Evolutionary conservation across 2,113 vertebrate genomes (phyloP).

Genomic region (Taurulus bubalis): DNA sequence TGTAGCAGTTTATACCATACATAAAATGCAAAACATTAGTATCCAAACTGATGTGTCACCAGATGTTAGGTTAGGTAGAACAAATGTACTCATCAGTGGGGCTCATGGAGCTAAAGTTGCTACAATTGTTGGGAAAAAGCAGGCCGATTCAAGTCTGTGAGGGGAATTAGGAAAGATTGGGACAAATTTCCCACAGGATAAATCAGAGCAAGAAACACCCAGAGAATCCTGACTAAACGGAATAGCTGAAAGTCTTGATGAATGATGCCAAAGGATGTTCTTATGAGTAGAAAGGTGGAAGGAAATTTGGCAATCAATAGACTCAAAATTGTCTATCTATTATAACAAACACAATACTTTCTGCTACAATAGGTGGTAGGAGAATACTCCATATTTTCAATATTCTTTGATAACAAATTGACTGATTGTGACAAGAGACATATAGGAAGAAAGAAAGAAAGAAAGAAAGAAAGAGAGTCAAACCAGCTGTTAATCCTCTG

Average conservation of each 20-base stretch:
- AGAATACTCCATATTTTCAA: not conserved
- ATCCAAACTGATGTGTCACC: not conserved
- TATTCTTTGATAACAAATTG: constrained; percentile 21
- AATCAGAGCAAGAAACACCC: not conserved
- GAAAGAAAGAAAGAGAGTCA: constrained; percentile 8
- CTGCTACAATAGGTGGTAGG: constrained; percentile 11
- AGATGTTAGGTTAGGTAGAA: not conserved
- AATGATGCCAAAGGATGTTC: not conserved
- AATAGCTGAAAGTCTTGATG: not conserved
- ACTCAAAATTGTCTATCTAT: not conserved
- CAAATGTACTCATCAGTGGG: not conserved
- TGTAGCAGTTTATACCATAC: not conserved
- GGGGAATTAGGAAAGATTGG: constrained; percentile 7
- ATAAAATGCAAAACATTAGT: not conserved
- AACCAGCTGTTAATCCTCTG: not conserved
- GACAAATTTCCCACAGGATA: constrained; percentile 2
- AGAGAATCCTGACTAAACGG: not conserved
- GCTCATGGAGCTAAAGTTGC: not conserved
- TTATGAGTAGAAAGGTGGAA: not conserved
- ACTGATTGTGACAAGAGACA: not conserved
- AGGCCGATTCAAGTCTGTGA: not conserved
- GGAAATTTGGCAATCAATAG: not conserved
- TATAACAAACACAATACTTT: not conserved
- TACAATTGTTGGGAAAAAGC: constrained; percentile 2
- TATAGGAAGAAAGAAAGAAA: not conserved